Conservation (phyloP, 1,140 invertebrate genomes). For the Zaprionus inermis region DNA sequence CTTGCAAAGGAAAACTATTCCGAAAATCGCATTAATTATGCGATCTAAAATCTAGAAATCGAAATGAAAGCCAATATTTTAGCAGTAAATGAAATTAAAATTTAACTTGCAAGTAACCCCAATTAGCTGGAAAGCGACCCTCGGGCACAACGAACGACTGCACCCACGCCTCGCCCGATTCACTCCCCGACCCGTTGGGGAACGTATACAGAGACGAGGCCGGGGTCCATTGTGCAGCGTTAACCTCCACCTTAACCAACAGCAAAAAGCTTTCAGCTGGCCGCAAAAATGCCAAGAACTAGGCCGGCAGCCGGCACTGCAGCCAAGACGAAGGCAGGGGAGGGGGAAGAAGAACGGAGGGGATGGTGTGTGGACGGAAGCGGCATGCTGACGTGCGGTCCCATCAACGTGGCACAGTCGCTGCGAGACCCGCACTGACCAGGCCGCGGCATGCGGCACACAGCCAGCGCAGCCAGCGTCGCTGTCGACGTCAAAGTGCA, state of each 20-base stretch:
- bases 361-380: background rate
- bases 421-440: background rate
- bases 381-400: constrained; percentile 58
- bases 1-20: background rate
- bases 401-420: constrained; percentile 46
- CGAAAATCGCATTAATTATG: constrained; percentile 3
- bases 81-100: constrained; percentile 35
- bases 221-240: constrained; percentile 34
- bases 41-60: constrained; percentile 9
- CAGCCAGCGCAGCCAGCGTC: background rate
- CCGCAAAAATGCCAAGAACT: constrained; percentile 52
- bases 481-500: constrained; percentile 41
- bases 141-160: background rate
- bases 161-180: no score
- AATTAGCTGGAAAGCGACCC: constrained; percentile 38
- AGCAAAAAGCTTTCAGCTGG: constrained; percentile 55
- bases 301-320: constrained; percentile 41
- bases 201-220: background rate
- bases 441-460: constrained; percentile 9
- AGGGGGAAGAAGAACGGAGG: background rate
- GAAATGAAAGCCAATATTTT: constrained; percentile 28
- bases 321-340: background rate
- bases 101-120: constrained; percentile 41
- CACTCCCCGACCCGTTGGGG: no score
- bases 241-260: constrained; percentile 38